Evolutionary conservation across 2,797 vertebrate species (phyloP).

Genomic region (Holocentrus rufus): DNA sequence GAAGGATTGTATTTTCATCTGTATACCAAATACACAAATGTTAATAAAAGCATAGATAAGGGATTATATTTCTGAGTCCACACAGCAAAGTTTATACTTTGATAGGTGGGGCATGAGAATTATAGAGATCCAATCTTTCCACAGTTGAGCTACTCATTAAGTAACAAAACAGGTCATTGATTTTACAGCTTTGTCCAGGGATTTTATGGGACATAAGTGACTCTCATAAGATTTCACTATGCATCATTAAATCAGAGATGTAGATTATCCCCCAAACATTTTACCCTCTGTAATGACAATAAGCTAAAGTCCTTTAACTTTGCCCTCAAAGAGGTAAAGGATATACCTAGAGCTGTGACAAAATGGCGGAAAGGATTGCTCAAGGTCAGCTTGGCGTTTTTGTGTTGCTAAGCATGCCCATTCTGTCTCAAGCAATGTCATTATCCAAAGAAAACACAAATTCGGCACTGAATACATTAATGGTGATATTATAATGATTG

Average conservation of each 20-base stretch:
- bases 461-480: conserved; percentile 12
- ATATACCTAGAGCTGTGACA: conserved; percentile 33
- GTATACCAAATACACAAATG: conserved; percentile 16
- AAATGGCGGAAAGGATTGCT: conserved; percentile 34
- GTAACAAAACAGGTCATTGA: conserved; percentile 86
- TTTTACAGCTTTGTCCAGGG: conserved; percentile 84
- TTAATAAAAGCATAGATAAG: conserved; percentile 25
- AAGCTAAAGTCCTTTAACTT: conserved; percentile 75
- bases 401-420: conserved; percentile 10
- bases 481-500: conserved; percentile 12
- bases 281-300: conserved; percentile 78
- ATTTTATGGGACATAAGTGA: conserved; percentile 87
- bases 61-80: conserved; percentile 31
- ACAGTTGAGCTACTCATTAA: conserved; percentile 83
- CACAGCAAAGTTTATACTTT: conserved; percentile 61
- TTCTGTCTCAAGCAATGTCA: conserved; percentile 8
- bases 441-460: conserved; percentile 18
- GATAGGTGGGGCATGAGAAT: conserved; percentile 61
- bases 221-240: conserved; percentile 85
- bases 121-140: conserved; percentile 75
- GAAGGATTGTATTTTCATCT: conserved; percentile 11
- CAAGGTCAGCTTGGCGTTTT: conserved; percentile 64
- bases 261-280: conserved; percentile 85
- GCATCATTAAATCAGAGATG: conserved; percentile 85
- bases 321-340: conserved; percentile 61